Base-by-base conservation (phyloP, 2,888 invertebrate species). In the Tetragonisca angustula region DNA sequence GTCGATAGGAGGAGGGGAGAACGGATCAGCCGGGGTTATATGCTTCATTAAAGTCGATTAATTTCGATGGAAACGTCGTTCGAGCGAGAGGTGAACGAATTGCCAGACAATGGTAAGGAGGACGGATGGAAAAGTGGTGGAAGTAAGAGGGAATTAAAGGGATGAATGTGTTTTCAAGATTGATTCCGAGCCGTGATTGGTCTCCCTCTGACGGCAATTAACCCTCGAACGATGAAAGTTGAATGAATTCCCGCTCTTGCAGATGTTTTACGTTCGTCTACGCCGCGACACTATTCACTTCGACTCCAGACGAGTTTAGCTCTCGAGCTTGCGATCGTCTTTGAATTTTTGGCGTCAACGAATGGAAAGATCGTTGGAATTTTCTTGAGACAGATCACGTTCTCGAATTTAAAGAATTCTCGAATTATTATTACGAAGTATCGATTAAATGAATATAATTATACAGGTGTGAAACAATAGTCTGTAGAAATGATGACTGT, bases 1-100 rank as follows among this genome's bases (percentile, higher is more conserved):
- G 1, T 3, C n/a, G 19, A 13, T 17, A 15, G 52, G 4, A 0
- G 21, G 52, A 5, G 65, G 19, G 21, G 27, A 50, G 65, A 74
- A 67, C 32, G 50, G 74, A n/a, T 64, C 61, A 73, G 36, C 71
- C 32, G 4, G 67, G 64, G 78, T 88, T 87, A 87, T 65, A 87
- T 52, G 82, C 71, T 71, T 67, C 73, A 69, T 59, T 65, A 50
- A 76, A 86, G 77, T 76, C 81, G 84, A 81, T 87, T 84, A 88
- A 84, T 76, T 83, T 50, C 73, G 73, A 73, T 68, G 54, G 73
- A 43, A 73, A 50, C 27, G 62, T 69, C 17, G 73, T 21, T 69
- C 56, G 62, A 54, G 56, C 49, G 49, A 27, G 27, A 49, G 21
- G 5, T 3, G 21, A 32, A 64, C 50, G 61, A 69, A 73, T 79